phyloP scores from a whole-genome alignment of 2,888 invertebrate genomes.

The Aspidiotus rigidus region DNA sequence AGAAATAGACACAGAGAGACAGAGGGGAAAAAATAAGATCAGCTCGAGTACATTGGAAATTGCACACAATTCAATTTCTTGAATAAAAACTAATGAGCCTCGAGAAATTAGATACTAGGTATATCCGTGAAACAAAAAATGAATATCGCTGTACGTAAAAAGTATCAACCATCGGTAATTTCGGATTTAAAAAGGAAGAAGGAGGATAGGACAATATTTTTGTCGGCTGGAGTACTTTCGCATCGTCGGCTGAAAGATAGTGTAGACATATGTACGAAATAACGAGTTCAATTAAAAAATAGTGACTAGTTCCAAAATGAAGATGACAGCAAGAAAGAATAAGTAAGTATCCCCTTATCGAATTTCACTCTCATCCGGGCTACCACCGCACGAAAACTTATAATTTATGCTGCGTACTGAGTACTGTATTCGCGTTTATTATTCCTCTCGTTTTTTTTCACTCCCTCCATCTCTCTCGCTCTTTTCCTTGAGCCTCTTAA shows the following conservation, averaged over 20 bases:
- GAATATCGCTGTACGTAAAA: neutral
- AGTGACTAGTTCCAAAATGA: neutral
- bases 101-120: neutral
- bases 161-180: neutral
- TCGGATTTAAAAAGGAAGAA: neutral
- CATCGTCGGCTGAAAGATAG: neutral
- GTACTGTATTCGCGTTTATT: neutral
- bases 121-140: neutral
- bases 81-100: neutral
- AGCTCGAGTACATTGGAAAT: neutral
- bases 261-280: neutral
- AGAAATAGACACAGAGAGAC: too few species aligned
- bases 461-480: too few species aligned
- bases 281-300: neutral
- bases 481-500: neutral
- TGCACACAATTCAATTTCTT: neutral
- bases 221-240: neutral
- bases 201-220: neutral
- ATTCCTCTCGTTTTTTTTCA: too few species aligned
- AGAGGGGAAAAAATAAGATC: neutral
- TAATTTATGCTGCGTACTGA: neutral
- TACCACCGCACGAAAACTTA: neutral
- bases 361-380: constrained; percentile 4
- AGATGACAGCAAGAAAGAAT: neutral
- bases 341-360: neutral